Base-by-base conservation (phyloP, 2,888 invertebrate genomes). In the Neelides folsomi region DNA sequence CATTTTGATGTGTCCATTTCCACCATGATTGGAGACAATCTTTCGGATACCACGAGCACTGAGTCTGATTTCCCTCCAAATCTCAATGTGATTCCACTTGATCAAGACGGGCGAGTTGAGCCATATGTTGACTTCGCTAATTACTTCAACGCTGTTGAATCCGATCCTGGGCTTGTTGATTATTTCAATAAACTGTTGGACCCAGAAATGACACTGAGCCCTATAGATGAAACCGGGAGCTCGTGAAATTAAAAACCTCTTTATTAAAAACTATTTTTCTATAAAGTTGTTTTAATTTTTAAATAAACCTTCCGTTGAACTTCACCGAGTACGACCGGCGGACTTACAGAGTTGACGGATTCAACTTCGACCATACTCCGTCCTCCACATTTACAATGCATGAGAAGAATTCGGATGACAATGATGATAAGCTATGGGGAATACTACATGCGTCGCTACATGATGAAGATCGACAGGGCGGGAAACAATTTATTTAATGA, bases 91-190 rank as follows among this genome's bases (percentile, higher is more conserved):
- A 61, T 74, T 62, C 71, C 72, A 1, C 69, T 77, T 1, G 81
- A 83, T 65, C 77, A 76, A 60, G 80, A 84, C 66, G 77, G 79
- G 18, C 78, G 77, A 66, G 82, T 90, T 2, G 78, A 79, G 49
- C 78, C 86, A 0, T 90, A 92, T 67, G 87, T 92, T 0, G 83
- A 87, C 69, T 92, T 92, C 69, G 75, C 80, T 0, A 82, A 81
- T 66, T 92, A 83, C 72, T 86, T 80, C 64, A 75, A 76, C 54
- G 83, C 82, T 66, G 77, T 84, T 0, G 80, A 81, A 34, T 3
- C 27, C 10, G 27, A 49, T 7, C 34, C 49, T 8, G 49, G 42
- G 3, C 20, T 42, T 5, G 16, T 8, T 7, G 42, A 49, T 10
- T 3, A 19, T 10, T 19, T 49, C 27, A 27, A 27, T 27, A 27